Conservation (phyloP, 2,113 vertebrate species). For the Martes martes region DNA sequence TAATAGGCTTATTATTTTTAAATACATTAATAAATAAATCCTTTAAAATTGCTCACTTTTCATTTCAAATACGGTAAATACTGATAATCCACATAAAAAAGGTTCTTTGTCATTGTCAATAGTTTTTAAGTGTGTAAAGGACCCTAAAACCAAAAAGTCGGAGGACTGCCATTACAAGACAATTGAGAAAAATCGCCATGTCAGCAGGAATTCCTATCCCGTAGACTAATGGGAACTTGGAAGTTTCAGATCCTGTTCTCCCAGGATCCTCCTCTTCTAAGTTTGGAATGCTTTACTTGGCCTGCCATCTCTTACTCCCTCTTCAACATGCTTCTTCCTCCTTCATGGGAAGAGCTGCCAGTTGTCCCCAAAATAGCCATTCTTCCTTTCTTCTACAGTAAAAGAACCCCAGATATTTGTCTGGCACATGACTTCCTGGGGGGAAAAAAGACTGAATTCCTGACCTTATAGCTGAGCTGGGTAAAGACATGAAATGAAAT, state of each 20-base stretch:
- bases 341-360: neutral
- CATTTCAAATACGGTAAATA: neutral
- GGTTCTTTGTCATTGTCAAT: neutral
- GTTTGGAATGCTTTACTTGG: neutral
- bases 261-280: neutral
- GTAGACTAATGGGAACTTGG: neutral
- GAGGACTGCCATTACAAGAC: neutral
- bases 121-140: neutral
- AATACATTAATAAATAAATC: neutral
- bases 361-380: neutral
- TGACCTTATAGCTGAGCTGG: neutral
- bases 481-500: neutral
- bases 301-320: neutral
- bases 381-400: neutral
- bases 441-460: neutral
- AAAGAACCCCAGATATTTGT: neutral
- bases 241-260: neutral
- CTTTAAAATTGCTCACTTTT: neutral
- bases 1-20: neutral
- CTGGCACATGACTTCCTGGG: neutral
- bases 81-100: neutral
- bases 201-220: neutral
- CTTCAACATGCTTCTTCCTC: neutral
- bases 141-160: neutral
- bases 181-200: neutral